Base-by-base conservation (phyloP, 2,888 invertebrate species). In the Ypsolopha sequella region DNA sequence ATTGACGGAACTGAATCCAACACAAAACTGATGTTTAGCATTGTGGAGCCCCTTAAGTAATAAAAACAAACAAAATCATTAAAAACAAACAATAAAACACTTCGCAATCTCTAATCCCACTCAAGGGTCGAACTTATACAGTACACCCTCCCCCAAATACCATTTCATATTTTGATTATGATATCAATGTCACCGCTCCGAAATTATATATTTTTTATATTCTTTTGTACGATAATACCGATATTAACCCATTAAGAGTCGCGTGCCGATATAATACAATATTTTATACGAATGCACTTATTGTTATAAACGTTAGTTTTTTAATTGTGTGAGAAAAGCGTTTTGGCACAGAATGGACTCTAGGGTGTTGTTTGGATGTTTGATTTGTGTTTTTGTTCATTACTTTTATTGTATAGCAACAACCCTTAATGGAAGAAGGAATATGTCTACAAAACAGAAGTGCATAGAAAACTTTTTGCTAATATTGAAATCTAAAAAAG, bases 131-230 rank as follows among this genome's bases (percentile, higher is more conserved):
- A 14, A 36, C 24, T 24, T 24, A 24, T 24, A 24, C 24, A 24
- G 2, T 24, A 54, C 59, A 45, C 59, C 56, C 54, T 68, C 69
- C 76, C 70, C 68, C 63, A 58, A 78, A 79, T 78, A 79, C 80
- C 69, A 78, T 77, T 79, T 81, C 82, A 85, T 85, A 85, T 86
- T 85, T 85, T 80, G 82, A 85, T 85, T 81, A 82, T 80, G 80
- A 82, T 84, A 85, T 86, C 84, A 81, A 73, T 79, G 80, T 77
- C 80, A 68, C 72, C 74, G 46, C 35, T 46, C 38, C 11, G 41
- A 48, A 7, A n/a, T 13, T 58, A 54, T 24, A 24, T 24, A 24
- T 70, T 80, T 81, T 82, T 80, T 80, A 74, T 75, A 24, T 62
- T 62, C 76, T 59, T 67, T 81, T 84, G 77, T 80, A 60, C 68